Evolutionary conservation across 2,797 vertebrate genomes (phyloP), one percentile per base, ranked within the genome.

Genomic region (Pterois miles): DNA sequence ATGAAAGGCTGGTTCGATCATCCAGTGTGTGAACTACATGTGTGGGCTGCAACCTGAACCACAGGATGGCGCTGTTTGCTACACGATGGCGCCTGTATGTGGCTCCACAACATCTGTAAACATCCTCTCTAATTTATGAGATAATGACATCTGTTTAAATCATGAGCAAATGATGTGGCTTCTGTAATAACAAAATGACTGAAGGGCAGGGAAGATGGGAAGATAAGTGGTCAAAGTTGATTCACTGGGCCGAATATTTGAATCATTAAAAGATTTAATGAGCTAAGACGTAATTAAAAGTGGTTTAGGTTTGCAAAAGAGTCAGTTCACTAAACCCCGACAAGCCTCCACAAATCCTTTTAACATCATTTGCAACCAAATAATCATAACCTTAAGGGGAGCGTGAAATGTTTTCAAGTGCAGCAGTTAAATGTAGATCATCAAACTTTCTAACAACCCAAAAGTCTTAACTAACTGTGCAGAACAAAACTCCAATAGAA

Each of bases 41-140:
- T 65, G 43, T 29, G 27, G 36, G 54, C 20, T 16, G 27, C n/a
- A 8, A 4, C 2, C 3, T 0, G 0, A 1, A 7, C 86, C 92
- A 87, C 84, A 22, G 63, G 91, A 85, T 89, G 92, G 83, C 63
- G 82, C 58, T 86, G 77, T 90, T 84, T 74, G 76, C 82, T n/a
- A 27, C 80, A 29, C 27, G 73, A 90, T 82, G 40, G n/a, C 1
- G 18, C 4, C 8, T 36, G 13, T 6, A 34, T 23, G 2, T 11
- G 43, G 5, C 27, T 9, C 22, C 29, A 11, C 56, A 13, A 29
- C 82, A 53, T 82, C 65, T 76, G 50, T 48, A 52, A 69, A 65
- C 34, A 38, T 23, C 34, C 29, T 14, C 68, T 60, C 14, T 71
- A 25, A 71, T 78, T 76, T 46, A 78, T 40, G 27, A 75, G 48